Evolutionary conservation across 2,113 vertebrate species (phyloP), one percentile per base, ranked within the genome.

Genomic region (human): DNA sequence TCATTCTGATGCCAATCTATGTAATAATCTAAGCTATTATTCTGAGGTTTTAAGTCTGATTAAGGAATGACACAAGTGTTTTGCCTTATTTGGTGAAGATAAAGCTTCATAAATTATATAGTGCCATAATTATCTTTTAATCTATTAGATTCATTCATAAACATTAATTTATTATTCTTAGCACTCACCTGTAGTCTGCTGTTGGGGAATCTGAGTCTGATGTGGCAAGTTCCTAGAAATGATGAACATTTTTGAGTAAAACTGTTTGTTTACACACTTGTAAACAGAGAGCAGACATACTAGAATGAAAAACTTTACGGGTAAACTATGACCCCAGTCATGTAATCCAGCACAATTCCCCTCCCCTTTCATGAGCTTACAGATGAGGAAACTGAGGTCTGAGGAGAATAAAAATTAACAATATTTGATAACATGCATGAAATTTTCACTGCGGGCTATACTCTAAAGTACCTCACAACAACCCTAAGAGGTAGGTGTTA

Each of bases 141-240:
- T 64, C 68, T 90, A 27, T 81, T 57, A 95, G 48, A 48, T 87
- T 73, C 35, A 78, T 52, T 30, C 45, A 55, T 48, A 73, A 90
- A 76, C 72, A 96, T 66, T 59, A 88, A 72, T 9, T 78, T 78
- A 72, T 16, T 79, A 80, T 78, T 90, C 84, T 81, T 27, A 40
- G 94, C 95, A 99, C 99, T 99, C 96, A 99, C 99, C 99, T 99
- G 99, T 99, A 95, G 99, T 99, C 97, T 99, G 99, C 96, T 99
- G 99, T 98, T 99, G 99, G 91, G 99, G 99, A 98, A 99, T 99
- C 80, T 99, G 99, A 97, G 99, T 99, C 98, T 99, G 99, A 98
- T 99, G 99, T 96, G 99, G 99, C 98, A 99, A 98, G 98, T 99
- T 99, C 99, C 99, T 99, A 98, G 93, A 97, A 99, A 99, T 90